A percentile compares a stretch with the other conserved stretches of the same genome.
These are phyloP conservation scores for Collichthys lucidus DNA, from an alignment of 2,113 vertebrate genomes.

Conservation along the genomic window DNA sequence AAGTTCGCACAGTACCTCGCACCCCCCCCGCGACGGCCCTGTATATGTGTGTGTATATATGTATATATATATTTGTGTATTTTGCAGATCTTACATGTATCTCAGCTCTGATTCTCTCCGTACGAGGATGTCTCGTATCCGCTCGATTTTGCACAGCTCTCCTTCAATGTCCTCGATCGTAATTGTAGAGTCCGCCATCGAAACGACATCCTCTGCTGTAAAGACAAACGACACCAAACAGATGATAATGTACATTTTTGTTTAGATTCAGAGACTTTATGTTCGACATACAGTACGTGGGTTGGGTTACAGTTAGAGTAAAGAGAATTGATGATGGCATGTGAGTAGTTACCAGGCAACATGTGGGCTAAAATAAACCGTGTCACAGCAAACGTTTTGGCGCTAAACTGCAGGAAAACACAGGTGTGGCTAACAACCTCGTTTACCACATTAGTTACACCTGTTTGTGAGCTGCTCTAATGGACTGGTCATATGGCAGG, in stretches of 20 bases:
- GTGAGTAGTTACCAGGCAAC: not conserved
- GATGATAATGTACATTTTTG: not conserved
- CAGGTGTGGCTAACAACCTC: too few relatives aligned
- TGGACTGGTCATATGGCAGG: too few relatives aligned
- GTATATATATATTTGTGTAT: not conserved
- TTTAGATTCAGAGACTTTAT: not conserved
- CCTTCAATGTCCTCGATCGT: constrained; percentile 89
- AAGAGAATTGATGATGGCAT: not conserved
- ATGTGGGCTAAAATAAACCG: not conserved
- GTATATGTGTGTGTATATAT: not conserved
- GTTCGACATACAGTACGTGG: not conserved
- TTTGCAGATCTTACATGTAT: constrained; percentile 87
- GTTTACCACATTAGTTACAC: not conserved
- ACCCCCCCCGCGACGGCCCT: too few relatives aligned
- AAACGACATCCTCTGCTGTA: constrained; percentile 84
- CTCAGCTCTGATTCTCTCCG: constrained; percentile 90
- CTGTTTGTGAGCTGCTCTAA: not conserved
- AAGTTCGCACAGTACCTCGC: too few relatives aligned
- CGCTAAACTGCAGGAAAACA: not conserved
- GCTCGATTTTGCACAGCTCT: constrained; percentile 89
- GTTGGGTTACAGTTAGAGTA: not conserved
- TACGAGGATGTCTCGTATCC: constrained; percentile 88
- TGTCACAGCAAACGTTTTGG: not conserved
- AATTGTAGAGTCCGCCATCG: constrained; percentile 89
- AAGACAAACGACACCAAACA: constrained; percentile 11